These are phyloP conservation scores for Morpho achilles DNA, from an alignment of 2,888 invertebrate species.

Conservation along the genomic window DNA sequence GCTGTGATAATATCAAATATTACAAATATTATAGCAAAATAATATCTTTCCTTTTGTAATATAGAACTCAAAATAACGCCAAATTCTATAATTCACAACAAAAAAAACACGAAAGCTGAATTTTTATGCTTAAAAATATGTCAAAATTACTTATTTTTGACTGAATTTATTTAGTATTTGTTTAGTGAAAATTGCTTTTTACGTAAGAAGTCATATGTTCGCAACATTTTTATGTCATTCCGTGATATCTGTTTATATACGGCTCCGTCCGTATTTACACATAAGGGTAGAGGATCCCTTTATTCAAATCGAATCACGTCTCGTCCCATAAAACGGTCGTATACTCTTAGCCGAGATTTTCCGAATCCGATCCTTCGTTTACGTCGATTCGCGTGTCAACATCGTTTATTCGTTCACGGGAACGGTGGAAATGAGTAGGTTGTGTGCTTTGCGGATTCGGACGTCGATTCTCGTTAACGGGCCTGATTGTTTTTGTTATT, in stretches of 20 bases:
- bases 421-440: constrained; percentile 30
- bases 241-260: background rate
- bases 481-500: constrained; percentile 48
- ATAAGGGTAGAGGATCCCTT: constrained; percentile 20
- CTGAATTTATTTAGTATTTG: too few species aligned
- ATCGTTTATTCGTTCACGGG: constrained; percentile 33
- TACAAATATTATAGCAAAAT: too few species aligned
- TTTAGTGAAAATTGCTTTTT: too few species aligned
- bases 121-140: too few species aligned
- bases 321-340: constrained; percentile 34
- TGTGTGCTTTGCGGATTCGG: constrained; percentile 38
- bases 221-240: too few species aligned
- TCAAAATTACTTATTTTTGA: too few species aligned
- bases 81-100: too few species aligned
- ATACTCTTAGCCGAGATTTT: constrained; percentile 16
- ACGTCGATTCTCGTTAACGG: constrained; percentile 43
- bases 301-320: constrained; percentile 44
- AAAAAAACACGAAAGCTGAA: too few species aligned
- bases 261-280: constrained; percentile 6
- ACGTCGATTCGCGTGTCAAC: constrained; percentile 33
- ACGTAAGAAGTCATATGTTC: too few species aligned
- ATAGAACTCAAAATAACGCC: too few species aligned
- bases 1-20: too few species aligned
- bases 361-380: constrained; percentile 29
- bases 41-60: too few species aligned